Base-by-base conservation (phyloP, 2,113 vertebrate species). In the Thalassarche chlororhynchos region DNA sequence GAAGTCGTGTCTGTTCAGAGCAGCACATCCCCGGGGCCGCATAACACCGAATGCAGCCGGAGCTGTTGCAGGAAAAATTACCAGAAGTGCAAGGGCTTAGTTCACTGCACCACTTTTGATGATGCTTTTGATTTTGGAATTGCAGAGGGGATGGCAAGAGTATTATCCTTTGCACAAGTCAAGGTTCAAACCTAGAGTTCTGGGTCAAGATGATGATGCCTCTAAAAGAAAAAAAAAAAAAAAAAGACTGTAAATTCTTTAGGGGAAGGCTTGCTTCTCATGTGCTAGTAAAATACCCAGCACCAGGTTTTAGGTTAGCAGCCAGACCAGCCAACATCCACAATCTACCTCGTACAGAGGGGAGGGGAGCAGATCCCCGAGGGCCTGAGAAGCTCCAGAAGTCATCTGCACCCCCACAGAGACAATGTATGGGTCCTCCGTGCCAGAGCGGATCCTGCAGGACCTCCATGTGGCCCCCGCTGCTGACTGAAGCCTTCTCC, bases 1-100 rank as follows among this genome's bases (percentile, higher is more conserved):
- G 0, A 32, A 52, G 5, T 1, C 1, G 1, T 25, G n/a, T 38
- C 44, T 7, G 1, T 58, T 16, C 60, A 3, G 36, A 32, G 60
- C 89, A 36, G n/a, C n/a, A 2, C 19, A 0, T 46, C 68, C 80
- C 47, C 0, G 1, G 34, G 49, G 64, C 64, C 3, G 1, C 1
- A 2, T 14, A 11, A 28, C 46, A 17, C 38, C 26, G 1, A 74
- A 26, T 3, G 7, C 34, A 11, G 38, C 29, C 3, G 2, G 40
- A 25, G 42, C 42, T 42, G 31, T 23, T 24, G 29, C 26, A n/a
- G 32, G 13, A 51, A 54, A 25, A 44, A 32, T n/a, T 4, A 19
- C 12, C 36, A 10, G 8, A 47, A 58, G 10, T 3, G 19, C 54
- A 29, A 38, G 28, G 36, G 8, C 55, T 76, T 18, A 6, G 28